Conservation (phyloP, 2,113 vertebrate genomes). For the Trichomycterus rosablanca region DNA sequence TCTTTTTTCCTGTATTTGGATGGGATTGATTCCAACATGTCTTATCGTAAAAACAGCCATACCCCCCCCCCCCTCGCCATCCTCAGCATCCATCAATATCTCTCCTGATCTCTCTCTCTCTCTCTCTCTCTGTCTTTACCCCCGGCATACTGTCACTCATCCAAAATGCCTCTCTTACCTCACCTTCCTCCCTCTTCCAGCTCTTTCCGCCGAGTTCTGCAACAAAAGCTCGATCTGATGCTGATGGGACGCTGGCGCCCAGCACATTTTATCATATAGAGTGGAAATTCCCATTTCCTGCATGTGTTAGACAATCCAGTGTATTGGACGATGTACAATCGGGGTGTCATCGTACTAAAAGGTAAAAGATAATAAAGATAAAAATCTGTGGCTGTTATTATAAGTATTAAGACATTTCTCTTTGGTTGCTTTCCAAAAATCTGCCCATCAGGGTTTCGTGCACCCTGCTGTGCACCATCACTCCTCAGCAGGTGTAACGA, state of each 20-base stretch:
- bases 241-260: slow-evolving; percentile 48
- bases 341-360: no score
- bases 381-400: no score
- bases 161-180: slow-evolving; percentile 45
- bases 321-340: neutral
- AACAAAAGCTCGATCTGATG: slow-evolving; percentile 56
- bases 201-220: slow-evolving; percentile 29
- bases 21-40: slow-evolving; percentile 59
- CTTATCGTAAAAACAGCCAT: slow-evolving; percentile 50
- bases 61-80: slow-evolving; percentile 6
- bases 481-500: no score
- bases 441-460: no score
- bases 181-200: slow-evolving; percentile 41
- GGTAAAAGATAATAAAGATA: no score
- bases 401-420: no score
- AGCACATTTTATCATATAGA: slow-evolving; percentile 46
- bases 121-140: neutral
- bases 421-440: no score
- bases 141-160: slow-evolving; percentile 47
- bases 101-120: slow-evolving; percentile 30
- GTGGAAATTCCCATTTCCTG: slow-evolving; percentile 30
- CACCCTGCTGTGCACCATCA: no score
- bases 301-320: slow-evolving; percentile 33
- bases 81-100: slow-evolving; percentile 12
- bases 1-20: slow-evolving; percentile 51